Evolutionary conservation across 2,797 vertebrate genomes (phyloP), one percentile per base, ranked within the genome.

Genomic region (Eulemur rubriventer): DNA sequence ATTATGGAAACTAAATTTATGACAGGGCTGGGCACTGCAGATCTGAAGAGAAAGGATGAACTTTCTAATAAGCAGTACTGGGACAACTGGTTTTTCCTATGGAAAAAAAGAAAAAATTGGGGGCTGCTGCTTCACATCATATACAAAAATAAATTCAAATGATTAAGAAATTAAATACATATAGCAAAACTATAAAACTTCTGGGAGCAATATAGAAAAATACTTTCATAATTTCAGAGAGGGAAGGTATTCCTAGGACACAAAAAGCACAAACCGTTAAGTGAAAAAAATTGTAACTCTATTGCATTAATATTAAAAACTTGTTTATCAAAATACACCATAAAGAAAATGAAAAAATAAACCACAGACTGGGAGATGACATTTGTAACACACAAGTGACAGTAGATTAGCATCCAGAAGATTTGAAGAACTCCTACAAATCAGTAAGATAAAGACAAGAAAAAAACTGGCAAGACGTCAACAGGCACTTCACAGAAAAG

Each of bases 401-500:
- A 72, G 7, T 33, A 30, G 43, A 72, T 46, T 35, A 57, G 46
- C 43, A 70, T 22, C 52, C 35, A 87, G 59, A 41, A 72, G 63
- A 89, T 46, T 65, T 69, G 75, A 94, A 93, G 55, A 87, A 73
- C 1, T 35, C 48, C 48, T 78, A 65, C 67, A 70, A 69, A 80
- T 88, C 80, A 59, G 2, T 85, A 76, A 76, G 79, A 41, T 87
- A 88, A 89, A 50, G 35, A 88, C 63, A 91, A 87, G 78, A 80
- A 28, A 81, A 88, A 92, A 72, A 67, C 0, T 93, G 89, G 90
- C 92, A 79, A 89, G 80, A 78, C 26, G 13, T 41, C 12, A 94
- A 92, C 35, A 70, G 82, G 52, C 50, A 16, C 73, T 86, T 91
- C 76, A 85, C 57, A 91, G 91, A 75, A 73, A 33, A 93, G 38